A percentile compares a stretch with the other conserved stretches of the same genome.
phyloP scores from a whole-genome alignment of 2,113 vertebrate genomes.

The Tringa solitaria region DNA sequence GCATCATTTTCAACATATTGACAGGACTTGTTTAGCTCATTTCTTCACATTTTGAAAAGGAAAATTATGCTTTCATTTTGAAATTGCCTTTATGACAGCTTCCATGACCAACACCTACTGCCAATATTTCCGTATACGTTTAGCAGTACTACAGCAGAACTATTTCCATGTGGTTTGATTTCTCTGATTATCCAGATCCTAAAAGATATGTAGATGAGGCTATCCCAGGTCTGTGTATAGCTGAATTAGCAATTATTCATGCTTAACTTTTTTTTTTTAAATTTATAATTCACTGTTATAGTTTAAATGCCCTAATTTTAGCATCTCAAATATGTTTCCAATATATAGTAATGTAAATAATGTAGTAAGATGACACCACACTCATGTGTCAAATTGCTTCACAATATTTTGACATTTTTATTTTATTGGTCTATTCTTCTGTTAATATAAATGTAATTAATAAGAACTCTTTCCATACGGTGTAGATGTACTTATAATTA shows the following conservation, averaged over 20 bases:
- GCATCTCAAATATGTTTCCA: neutral
- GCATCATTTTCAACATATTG: conserved; percentile 16
- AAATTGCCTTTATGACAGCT: neutral
- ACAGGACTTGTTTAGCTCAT: neutral
- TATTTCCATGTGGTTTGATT: neutral
- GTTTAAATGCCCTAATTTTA: neutral
- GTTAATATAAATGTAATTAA: neutral
- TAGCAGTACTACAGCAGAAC: neutral
- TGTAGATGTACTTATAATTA: neutral
- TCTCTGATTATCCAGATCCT: neutral
- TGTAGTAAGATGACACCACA: neutral
- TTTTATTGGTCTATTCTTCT: neutral
- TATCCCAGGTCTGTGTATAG: neutral
- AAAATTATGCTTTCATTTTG: conserved; percentile 18
- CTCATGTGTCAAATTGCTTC: neutral
- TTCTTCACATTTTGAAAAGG: conserved; percentile 10
- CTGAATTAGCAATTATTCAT: neutral
- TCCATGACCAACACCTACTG: neutral
- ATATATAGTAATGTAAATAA: neutral
- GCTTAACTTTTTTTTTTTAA: neutral
- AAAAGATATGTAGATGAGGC: neutral
- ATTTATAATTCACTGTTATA: neutral
- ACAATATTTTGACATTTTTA: neutral
- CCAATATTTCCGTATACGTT: neutral
- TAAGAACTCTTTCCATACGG: neutral